Evolutionary conservation across 2,888 invertebrate genomes (phyloP).

Genomic region (Diarsia rubi): DNA sequence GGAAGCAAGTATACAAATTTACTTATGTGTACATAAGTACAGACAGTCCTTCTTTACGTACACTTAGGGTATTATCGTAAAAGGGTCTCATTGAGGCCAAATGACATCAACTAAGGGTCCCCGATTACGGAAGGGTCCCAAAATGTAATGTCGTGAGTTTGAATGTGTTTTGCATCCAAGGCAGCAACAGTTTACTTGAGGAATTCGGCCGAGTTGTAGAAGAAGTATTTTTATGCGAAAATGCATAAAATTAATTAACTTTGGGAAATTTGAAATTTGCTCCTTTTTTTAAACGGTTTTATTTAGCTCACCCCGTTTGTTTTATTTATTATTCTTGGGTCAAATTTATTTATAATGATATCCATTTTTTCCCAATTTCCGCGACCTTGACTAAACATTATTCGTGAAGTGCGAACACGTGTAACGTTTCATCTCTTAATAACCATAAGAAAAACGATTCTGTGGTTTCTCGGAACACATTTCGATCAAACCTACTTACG

Average conservation of each 20-base stretch:
- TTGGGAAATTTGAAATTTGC: neutral
- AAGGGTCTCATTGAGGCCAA: slow-evolving; percentile 5
- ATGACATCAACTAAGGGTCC: neutral
- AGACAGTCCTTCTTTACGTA: neutral
- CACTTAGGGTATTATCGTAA: neutral
- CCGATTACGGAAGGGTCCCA: slow-evolving; percentile 11
- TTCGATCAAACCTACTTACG: neutral
- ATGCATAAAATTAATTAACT: neutral
- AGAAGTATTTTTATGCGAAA: neutral
- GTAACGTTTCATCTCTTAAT: neutral
- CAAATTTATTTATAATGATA: too few relatives aligned
- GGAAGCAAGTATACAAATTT: neutral
- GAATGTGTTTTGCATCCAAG: neutral
- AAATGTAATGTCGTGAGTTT: neutral
- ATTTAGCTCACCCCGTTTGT: too few relatives aligned
- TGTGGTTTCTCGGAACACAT: neutral
- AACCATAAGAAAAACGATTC: neutral
- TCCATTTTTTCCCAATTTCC: neutral
- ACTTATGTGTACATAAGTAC: neutral
- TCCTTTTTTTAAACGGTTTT: too few relatives aligned
- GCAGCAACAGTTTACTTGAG: neutral
- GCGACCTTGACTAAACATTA: neutral
- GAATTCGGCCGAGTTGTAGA: neutral
- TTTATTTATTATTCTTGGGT: too few relatives aligned
- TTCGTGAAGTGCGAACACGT: neutral